phyloP scores from a whole-genome alignment of 2,113 vertebrate species.

The Gambusia holbrooki region DNA sequence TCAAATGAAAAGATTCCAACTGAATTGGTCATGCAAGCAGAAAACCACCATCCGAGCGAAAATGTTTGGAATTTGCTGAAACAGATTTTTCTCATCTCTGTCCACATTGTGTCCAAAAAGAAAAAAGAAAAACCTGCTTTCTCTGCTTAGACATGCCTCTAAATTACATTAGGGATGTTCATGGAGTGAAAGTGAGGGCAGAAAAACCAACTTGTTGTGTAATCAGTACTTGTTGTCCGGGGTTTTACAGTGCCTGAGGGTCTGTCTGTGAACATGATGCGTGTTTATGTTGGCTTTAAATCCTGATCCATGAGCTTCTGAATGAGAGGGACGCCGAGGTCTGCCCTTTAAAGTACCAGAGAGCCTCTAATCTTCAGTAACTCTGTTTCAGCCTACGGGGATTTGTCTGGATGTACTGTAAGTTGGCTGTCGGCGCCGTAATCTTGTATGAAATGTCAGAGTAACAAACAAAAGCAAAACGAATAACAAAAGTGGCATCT shows the following conservation, averaged over 20 bases:
- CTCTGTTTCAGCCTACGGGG: not conserved
- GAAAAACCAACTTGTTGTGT: not conserved
- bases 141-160: not conserved
- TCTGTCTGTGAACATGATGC: constrained; percentile 42
- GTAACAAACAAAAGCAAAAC: no score
- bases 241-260: constrained; percentile 21
- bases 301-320: constrained; percentile 39
- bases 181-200: constrained; percentile 12
- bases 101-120: not conserved
- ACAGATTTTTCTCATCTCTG: constrained; percentile 27
- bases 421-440: no score
- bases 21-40: constrained; percentile 4
- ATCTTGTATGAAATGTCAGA: no score
- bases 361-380: constrained; percentile 12
- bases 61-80: constrained; percentile 32
- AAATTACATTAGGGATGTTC: constrained; percentile 10
- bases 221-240: constrained; percentile 39
- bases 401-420: no score
- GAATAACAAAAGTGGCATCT: no score
- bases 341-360: constrained; percentile 5
- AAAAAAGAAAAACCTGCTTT: not conserved
- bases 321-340: not conserved
- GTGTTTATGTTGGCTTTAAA: constrained; percentile 25
- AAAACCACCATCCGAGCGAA: not conserved
- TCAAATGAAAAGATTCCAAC: constrained; percentile 7